phyloP scores from a whole-genome alignment of 2,797 vertebrate genomes.

The Enteromius thamalakanensis region DNA sequence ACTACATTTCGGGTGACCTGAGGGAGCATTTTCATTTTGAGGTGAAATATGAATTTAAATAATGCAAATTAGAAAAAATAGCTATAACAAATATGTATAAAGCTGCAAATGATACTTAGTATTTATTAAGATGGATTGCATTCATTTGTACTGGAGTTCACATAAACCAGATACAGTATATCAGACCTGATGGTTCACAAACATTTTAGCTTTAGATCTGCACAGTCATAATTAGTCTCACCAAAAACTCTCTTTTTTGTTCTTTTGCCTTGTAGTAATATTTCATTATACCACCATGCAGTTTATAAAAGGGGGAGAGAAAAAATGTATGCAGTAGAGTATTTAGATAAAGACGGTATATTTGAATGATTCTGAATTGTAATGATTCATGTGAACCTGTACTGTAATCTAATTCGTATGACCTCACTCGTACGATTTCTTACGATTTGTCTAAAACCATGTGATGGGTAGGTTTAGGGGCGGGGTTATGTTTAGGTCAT shows the following conservation, averaged over 20 bases:
- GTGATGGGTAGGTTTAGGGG: too few relatives aligned
- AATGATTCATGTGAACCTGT: too few relatives aligned
- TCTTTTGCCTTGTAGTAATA: not conserved
- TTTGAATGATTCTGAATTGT: too few relatives aligned
- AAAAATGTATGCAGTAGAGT: not conserved
- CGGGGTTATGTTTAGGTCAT: too few relatives aligned
- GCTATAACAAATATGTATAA: not conserved
- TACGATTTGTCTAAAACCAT: too few relatives aligned
- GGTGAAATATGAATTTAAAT: not conserved
- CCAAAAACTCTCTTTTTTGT: not conserved
- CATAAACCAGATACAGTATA: not conserved
- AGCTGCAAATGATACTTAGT: not conserved
- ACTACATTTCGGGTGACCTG: not conserved
- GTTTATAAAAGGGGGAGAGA: not conserved
- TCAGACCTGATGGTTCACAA: not conserved
- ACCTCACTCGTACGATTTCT: too few relatives aligned
- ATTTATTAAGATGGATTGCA: not conserved
- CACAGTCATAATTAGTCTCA: not conserved
- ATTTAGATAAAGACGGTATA: not conserved
- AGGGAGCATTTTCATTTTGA: not conserved
- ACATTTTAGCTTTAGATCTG: not conserved
- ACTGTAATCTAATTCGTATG: too few relatives aligned
- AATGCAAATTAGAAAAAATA: not conserved
- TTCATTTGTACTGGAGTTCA: not conserved
- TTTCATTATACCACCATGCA: not conserved